Evolutionary conservation across 2,888 invertebrate genomes (phyloP), one percentile per base, ranked within the genome.

Genomic region (Belgica antarctica): DNA sequence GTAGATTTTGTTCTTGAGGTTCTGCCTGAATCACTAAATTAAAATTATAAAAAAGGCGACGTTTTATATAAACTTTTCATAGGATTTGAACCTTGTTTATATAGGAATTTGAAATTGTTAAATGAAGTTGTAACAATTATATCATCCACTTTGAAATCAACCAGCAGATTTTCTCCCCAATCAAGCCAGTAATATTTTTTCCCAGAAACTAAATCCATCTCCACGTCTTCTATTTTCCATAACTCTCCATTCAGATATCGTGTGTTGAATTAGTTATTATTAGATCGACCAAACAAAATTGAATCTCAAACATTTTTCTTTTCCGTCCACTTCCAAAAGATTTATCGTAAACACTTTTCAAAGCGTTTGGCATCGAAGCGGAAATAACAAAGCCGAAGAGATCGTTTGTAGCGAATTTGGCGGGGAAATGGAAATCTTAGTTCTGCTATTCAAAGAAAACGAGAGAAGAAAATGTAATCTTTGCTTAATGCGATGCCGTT

Each of bases 321-420:
- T 31, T 31, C 12, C 34, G 12, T 31, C 52, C 52, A 10, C 7
- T 59, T 27, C 59, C 19, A 7, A 22, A 59, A 59, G 59, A 59
- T 59, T 59, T 59, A 59, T 59, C n/a, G 59, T 59, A 59, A 59
- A 59, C 59, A 59, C 59, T 59, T 27, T 5, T 59, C 22, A 17
- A 24, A 59, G 59, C 2, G 19, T 27, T 59, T 24, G 5, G 1
- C 1, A 5, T 27, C n/a, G 22, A 27, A 15, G 59, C 59, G 59
- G 59, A 59, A 59, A 59, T 59, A 59, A 27, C 59, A 27, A 27
- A n/a, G 52, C 4, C 31, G 31, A 31, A 31, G 17, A 52, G 59
- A 59, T 59, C 59, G 59, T 59, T 24, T 27, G 25, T 27, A n/a
- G 19, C 4, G 19, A 52, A 12, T 22, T 59, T 59, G 17, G 27